Evolutionary conservation across 1,140 invertebrate species (phyloP), one percentile per base, ranked within the genome.

Genomic region (Babylonia areolata): DNA sequence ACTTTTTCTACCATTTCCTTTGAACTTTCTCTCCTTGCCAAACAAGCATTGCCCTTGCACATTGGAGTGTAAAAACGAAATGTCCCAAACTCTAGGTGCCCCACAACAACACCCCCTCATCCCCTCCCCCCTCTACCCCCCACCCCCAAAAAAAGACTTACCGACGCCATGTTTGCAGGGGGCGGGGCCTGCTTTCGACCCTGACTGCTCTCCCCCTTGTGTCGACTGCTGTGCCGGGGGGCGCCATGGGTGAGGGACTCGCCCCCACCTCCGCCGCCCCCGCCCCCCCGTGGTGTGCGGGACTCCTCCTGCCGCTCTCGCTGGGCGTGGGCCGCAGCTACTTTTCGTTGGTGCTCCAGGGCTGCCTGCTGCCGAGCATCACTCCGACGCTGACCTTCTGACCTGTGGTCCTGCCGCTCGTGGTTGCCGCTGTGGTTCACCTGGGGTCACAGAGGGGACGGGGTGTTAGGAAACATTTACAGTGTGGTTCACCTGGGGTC

Each of bases 231-330:
- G 39, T 84, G 82, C 33, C 40, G 73, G 1, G 82, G 69, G 0
- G 69, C 64, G 37, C 82, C 82, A 5, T 84, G 64, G n/a, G 69
- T 73, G n/a, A 84, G 39, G 37, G 82, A 84, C 20, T 84, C 82
- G 31, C 28, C n/a, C n/a, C n/a, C n/a, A n/a, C n/a, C n/a, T n/a
- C n/a, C n/a, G n/a, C n/a, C n/a, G n/a, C n/a, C n/a, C n/a, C n/a
- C n/a, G n/a, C n/a, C 33, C 15, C 69, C 40, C 39, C 58, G 37
- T 11, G 64, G 40, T 35, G 33, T 71, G 5, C 82, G 35, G 5
- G 37, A 37, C 0, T 37, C 64, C 28, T 84, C 64, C 20, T 84
- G 82, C 39, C 75, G 82, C 31, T 80, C 78, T 6, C 78, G 78
- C 23, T 33, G 28, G 23, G 64, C 64, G 31, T 84, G 82, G 15